These are phyloP conservation scores for Habrosyne pyritoides DNA, from an alignment of 2,888 invertebrate species.

Conservation along the genomic window DNA sequence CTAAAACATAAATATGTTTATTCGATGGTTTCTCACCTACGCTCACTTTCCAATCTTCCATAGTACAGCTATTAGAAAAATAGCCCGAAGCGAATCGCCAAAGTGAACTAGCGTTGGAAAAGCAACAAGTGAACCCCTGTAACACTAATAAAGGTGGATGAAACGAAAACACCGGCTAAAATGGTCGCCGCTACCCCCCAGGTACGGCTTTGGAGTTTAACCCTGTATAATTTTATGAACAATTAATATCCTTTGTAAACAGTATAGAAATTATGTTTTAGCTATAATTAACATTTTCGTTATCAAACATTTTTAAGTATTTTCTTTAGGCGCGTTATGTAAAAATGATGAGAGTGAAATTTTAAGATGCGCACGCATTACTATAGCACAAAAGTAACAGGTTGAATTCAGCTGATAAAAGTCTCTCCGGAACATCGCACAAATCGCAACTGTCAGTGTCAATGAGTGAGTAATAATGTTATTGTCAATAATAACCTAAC, in stretches of 20 bases:
- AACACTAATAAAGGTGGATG: constrained; percentile 3
- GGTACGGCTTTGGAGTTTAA: not conserved
- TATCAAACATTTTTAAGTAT: too few relatives aligned
- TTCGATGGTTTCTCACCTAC: not conserved
- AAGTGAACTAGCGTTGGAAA: not conserved
- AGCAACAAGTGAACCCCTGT: constrained; percentile 1
- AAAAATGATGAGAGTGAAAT: too few relatives aligned
- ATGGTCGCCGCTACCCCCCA: not conserved
- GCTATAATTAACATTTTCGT: too few relatives aligned
- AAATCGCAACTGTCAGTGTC: too few relatives aligned
- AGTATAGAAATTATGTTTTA: too few relatives aligned
- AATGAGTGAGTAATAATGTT: too few relatives aligned
- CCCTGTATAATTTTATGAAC: not conserved
- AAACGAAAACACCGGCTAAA: constrained; percentile 4
- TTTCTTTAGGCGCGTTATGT: too few relatives aligned
- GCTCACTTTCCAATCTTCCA: not conserved
- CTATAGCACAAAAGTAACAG: too few relatives aligned
- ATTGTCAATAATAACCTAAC: too few relatives aligned
- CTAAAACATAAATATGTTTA: not conserved
- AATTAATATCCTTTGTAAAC: not conserved
- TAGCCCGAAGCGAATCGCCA: not conserved
- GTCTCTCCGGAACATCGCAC: too few relatives aligned
- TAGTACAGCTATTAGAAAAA: constrained; percentile 1
- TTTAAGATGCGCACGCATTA: too few relatives aligned
- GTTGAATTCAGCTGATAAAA: too few relatives aligned